phyloP scores from a whole-genome alignment of 2,888 invertebrate genomes.

The Conus canariensis region DNA sequence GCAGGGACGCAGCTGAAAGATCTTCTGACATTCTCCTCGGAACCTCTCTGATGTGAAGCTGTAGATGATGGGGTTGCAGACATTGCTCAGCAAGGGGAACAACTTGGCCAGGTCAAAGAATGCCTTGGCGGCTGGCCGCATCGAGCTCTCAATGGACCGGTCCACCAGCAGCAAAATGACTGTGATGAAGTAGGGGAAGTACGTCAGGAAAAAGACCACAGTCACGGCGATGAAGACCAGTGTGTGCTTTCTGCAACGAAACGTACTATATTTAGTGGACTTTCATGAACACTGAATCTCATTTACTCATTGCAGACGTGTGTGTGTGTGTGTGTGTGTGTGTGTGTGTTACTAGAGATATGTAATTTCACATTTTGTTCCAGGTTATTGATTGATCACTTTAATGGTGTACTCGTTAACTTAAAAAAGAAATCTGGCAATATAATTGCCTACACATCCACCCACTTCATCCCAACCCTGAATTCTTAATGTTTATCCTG shows the following conservation, averaged over 20 bases:
- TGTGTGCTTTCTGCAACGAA: conserved; percentile 44
- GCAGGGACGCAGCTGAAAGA: conserved; percentile 43
- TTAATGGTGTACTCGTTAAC: too few species aligned
- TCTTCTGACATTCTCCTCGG: conserved; percentile 53
- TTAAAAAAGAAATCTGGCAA: too few species aligned
- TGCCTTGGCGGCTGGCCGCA: conserved; percentile 54
- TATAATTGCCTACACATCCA: too few species aligned
- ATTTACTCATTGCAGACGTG: too few species aligned
- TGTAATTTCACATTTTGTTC: too few species aligned
- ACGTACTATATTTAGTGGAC: too few species aligned
- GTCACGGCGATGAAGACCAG: conserved; percentile 66
- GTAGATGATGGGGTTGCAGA: conserved; percentile 72
- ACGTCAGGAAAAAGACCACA: conserved; percentile 62
- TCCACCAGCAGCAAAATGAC: conserved; percentile 58
- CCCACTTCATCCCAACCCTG: too few species aligned
- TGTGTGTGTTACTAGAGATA: too few species aligned
- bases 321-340: too few species aligned
- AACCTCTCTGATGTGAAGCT: conserved; percentile 68
- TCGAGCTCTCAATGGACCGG: conserved; percentile 51
- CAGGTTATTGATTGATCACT: too few species aligned
- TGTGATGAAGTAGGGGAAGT: conserved; percentile 64
- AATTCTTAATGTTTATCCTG: too few species aligned
- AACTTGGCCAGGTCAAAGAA: conserved; percentile 62
- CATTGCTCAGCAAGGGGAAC: conserved; percentile 64
- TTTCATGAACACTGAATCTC: too few species aligned